These are phyloP conservation scores for Malurus alboscapulatus DNA, from an alignment of 2,113 vertebrate genomes.

Conservation along the genomic window DNA sequence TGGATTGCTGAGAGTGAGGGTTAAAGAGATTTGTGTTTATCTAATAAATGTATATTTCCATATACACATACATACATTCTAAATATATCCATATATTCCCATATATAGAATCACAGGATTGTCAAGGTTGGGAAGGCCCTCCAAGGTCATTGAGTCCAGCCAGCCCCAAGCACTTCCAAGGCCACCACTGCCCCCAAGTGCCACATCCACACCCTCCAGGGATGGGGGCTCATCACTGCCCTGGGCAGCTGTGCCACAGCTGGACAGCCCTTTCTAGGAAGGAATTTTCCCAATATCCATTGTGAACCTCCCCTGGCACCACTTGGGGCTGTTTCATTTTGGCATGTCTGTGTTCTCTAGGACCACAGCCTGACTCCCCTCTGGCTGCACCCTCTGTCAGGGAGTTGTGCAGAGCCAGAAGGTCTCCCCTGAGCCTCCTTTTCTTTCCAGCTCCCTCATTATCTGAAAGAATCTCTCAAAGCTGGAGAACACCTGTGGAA, in stretches of 20 bases:
- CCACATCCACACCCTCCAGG: background rate
- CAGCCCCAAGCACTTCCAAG: background rate
- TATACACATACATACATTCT: no score
- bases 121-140: background rate
- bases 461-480: fast-evolving
- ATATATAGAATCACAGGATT: background rate
- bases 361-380: background rate
- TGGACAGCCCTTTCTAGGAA: background rate
- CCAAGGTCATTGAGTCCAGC: background rate
- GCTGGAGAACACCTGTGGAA: background rate
- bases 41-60: background rate
- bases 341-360: background rate
- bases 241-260: background rate
- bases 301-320: background rate
- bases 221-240: background rate
- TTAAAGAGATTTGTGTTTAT: background rate
- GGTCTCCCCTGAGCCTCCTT: background rate
- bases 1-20: background rate
- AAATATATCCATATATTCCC: no score
- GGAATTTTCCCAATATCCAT: background rate
- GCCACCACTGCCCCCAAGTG: background rate
- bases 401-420: background rate
- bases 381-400: background rate
- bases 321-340: background rate
- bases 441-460: background rate